A percentile compares a stretch with the other conserved stretches of the same genome.
These are phyloP conservation scores for Callipepla californica DNA, from an alignment of 2,113 vertebrate genomes.

Conservation along the genomic window DNA sequence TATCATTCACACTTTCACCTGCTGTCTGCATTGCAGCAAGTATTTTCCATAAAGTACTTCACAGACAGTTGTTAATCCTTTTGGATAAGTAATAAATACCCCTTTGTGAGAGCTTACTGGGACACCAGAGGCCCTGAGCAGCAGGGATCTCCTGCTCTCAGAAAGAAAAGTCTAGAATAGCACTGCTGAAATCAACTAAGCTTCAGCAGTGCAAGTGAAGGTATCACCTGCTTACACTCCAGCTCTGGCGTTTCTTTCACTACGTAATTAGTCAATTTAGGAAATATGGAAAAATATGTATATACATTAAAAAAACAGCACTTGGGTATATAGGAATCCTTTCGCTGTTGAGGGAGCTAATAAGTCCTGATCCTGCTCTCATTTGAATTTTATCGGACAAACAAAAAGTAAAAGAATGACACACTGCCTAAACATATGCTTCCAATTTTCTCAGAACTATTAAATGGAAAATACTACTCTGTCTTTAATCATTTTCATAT, in stretches of 20 bases:
- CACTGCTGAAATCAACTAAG: not conserved
- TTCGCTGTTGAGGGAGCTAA: not conserved
- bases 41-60: not conserved
- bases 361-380: not conserved
- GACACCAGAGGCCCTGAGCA: not conserved
- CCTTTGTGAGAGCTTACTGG: not conserved
- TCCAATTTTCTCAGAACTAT: slow-evolving; percentile 42
- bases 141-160: rapidly evolving
- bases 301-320: not conserved
- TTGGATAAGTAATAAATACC: rapidly evolving
- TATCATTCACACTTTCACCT: not conserved
- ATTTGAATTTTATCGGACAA: slow-evolving; percentile 18
- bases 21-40: rapidly evolving
- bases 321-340: not conserved
- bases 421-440: slow-evolving; percentile 9
- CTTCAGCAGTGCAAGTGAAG: not conserved
- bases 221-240: not conserved
- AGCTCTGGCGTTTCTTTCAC: not conserved
- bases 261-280: not conserved
- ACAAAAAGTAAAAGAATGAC: not conserved
- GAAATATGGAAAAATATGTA: not conserved
- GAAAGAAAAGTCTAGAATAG: not conserved
- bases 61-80: rapidly evolving
- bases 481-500: slow-evolving; percentile 48
- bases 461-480: slow-evolving; percentile 50